Conservation (phyloP, 1,140 invertebrate species). For the Steinernema khuongi region DNA sequence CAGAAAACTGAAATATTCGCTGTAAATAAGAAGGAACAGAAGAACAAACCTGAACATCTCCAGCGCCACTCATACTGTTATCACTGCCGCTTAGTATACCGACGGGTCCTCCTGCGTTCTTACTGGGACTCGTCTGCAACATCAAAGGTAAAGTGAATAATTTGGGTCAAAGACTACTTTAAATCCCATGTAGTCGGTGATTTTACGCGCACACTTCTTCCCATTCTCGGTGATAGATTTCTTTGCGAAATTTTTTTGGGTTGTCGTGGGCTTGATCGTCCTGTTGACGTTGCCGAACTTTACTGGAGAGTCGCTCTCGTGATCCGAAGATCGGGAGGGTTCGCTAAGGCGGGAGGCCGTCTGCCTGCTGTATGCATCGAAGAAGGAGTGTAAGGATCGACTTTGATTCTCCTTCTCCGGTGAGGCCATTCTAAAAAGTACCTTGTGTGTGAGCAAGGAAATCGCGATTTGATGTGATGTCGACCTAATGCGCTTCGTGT, state of each 20-base stretch:
- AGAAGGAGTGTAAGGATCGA: background rate
- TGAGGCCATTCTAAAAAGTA: background rate
- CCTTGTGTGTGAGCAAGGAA: no score
- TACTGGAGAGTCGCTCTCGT: background rate
- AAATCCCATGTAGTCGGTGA: slow-evolving; percentile 7
- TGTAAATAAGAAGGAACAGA: background rate
- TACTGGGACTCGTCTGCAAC: background rate
- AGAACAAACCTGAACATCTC: background rate
- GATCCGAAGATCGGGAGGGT: background rate
- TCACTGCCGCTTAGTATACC: background rate
- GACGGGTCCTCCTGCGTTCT: background rate
- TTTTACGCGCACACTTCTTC: slow-evolving; percentile 6
- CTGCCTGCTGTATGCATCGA: background rate
- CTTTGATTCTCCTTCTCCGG: slow-evolving; percentile 11
- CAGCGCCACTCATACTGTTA: background rate
- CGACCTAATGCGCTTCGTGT: no score
- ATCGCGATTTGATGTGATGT: no score
- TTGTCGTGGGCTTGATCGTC: background rate
- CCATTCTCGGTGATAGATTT: background rate
- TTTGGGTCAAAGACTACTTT: background rate
- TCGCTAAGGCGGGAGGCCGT: background rate
- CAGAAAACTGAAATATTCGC: background rate
- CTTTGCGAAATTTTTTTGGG: background rate
- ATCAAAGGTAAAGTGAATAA: background rate
- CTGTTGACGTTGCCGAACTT: background rate